Evolutionary conservation across 2,797 vertebrate genomes (phyloP), one percentile per base, ranked within the genome.

Genomic region (Scleropages formosus): DNA sequence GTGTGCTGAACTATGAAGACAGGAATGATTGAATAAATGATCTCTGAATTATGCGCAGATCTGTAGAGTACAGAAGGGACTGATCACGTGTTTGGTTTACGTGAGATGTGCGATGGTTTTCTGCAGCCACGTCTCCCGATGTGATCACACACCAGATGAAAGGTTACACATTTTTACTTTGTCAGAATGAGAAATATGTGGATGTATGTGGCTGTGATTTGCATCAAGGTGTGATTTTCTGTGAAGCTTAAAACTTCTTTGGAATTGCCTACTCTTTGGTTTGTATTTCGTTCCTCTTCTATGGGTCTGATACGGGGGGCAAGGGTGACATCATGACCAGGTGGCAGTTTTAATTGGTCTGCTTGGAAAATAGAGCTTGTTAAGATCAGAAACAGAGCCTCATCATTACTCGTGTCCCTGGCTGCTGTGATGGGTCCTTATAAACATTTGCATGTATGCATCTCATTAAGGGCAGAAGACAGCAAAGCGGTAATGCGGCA

Each of bases 61-160:
- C 47, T 73, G 78, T 26, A 18, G 20, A 80, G n/a, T 80, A 78
- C 62, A 74, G 79, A 31, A 18, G 61, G 78, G 53, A 72, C 22
- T 24, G 18, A 61, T 51, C 22, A 15, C 18, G 63, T 27, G 59
- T 85, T 84, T 84, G 80, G 86, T 85, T 78, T 81, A 78, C 75
- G 79, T 79, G 65, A 64, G 75, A 82, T 78, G 66, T 75, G 53
- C 78, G 69, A 82, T 59, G 77, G 75, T 78, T 84, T 82, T 73
- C 77, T 64, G 24, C 51, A 27, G 13, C 71, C 78, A 69, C 10
- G 71, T 67, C 66, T 20, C 51, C 59, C 82, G 82, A 88, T 78
- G 81, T 88, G 81, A 86, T 72, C 27, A 26, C 78, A 74, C 82
- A 75, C 82, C 81, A 82, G 75, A 61, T n/a, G 10, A 69, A 61